A percentile compares a stretch with the other conserved stretches of the same genome.
phyloP scores from a whole-genome alignment of 2,888 invertebrate species.

The Amblyteles armatorius region DNA sequence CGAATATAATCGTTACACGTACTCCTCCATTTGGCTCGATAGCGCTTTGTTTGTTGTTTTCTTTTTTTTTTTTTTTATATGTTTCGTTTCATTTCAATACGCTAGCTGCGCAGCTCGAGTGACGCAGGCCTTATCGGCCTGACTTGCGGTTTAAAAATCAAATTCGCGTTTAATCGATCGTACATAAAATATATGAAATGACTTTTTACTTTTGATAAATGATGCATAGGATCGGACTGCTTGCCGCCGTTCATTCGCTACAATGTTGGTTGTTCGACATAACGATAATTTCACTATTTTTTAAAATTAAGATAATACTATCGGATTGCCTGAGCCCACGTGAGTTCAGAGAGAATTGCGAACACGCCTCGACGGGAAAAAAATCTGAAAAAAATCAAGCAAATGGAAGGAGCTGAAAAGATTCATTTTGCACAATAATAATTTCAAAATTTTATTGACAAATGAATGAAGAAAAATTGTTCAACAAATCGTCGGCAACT shows the following conservation, averaged over 20 bases:
- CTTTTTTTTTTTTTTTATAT: slow-evolving; percentile 41
- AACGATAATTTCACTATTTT: neutral
- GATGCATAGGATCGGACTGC: neutral
- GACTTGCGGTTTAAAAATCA: neutral
- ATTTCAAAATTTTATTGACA: too few relatives aligned
- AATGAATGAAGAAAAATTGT: too few relatives aligned
- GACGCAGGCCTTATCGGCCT: neutral
- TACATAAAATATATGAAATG: neutral
- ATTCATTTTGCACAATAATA: too few relatives aligned
- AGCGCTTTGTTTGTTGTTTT: slow-evolving; percentile 27
- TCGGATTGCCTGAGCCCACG: too few relatives aligned
- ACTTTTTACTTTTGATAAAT: neutral
- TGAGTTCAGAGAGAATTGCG: too few relatives aligned
- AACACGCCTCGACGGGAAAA: too few relatives aligned
- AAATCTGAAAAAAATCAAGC: too few relatives aligned
- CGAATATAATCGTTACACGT: slow-evolving; percentile 35
- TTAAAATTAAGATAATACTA: neutral
- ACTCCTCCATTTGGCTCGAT: slow-evolving; percentile 9
- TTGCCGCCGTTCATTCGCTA: neutral
- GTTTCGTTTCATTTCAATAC: slow-evolving; percentile 50
- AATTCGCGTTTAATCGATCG: neutral
- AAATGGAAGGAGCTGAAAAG: too few relatives aligned
- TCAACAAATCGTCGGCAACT: too few relatives aligned
- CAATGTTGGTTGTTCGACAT: neutral
- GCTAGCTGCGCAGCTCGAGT: neutral